Percentiles rank a stretch among this genome's conserved stretches.
These are phyloP conservation scores for Bhutanitis thaidina DNA, from an alignment of 2,888 invertebrate species.

Conservation along the genomic window DNA sequence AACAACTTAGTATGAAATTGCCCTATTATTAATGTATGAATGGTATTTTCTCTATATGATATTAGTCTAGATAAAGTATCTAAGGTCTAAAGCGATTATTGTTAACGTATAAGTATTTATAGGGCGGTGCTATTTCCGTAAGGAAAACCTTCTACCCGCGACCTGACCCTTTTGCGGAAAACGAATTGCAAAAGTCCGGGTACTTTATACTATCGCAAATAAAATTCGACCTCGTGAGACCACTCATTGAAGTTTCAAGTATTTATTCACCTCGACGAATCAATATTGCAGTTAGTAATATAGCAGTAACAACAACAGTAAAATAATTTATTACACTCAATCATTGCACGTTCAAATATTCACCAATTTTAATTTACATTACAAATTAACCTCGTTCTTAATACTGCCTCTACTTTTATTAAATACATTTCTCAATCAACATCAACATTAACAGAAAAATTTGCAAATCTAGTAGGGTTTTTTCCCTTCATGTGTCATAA, in stretches of 20 bases:
- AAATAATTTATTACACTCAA: background rate
- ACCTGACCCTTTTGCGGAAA: constrained; percentile 41
- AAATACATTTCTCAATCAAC: too few relatives aligned
- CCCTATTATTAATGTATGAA: background rate
- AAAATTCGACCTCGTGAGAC: constrained; percentile 7
- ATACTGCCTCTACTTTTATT: background rate
- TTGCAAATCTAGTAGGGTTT: too few relatives aligned
- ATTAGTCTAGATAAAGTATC: too few relatives aligned
- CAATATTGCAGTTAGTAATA: too few relatives aligned
- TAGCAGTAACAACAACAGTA: too few relatives aligned
- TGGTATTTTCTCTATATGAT: constrained; percentile 22
- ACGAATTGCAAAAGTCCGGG: constrained; percentile 20
- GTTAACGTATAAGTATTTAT: constrained; percentile 1
- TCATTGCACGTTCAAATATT: background rate
- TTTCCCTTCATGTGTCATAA: too few relatives aligned
- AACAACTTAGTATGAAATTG: background rate
- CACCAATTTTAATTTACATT: background rate
- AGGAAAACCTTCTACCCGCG: constrained; percentile 49
- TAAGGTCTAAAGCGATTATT: constrained; percentile 12
- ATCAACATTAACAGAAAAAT: too few relatives aligned
- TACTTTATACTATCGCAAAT: background rate
- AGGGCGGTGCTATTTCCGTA: constrained; percentile 35
- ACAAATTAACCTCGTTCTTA: background rate
- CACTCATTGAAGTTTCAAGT: background rate
- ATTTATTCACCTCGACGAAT: background rate